Base-by-base conservation (phyloP, 2,797 vertebrate genomes). In the Typhlichthys subterraneus region DNA sequence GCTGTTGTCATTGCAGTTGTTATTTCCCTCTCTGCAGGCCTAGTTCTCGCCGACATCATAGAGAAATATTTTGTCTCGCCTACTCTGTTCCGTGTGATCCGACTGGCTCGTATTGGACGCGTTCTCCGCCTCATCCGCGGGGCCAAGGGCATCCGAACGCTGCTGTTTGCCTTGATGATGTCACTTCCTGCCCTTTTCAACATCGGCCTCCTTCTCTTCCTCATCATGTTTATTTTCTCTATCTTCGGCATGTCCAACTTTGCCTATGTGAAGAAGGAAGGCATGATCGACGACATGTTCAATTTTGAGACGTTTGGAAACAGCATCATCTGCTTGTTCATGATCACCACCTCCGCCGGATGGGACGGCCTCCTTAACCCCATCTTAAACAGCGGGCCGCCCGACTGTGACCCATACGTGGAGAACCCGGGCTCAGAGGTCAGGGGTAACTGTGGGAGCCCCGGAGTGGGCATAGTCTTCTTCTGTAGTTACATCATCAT, bases 201-300 rank as follows among this genome's bases (percentile, higher is more conserved):
- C 87, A 98, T 99, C 0, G 97, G 96, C 52, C 94, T 98, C 1
- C 92, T 99, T 1, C 95, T 98, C 46, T 98, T 98, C 87, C 90
- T 99, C 0, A 96, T 99, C 75, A 99, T 98, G 95, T 99, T 98
- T 65, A 97, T 98, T 67, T 99, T 95, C 85, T 97, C 96, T 56
- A 97, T 99, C 82, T 98, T 98, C 0, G 97, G 96, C 47, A 99
- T 99, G 97, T 96, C 95, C 17, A 98, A 98, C 87, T 98, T 99
- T 0, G 96, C 93, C 31, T 98, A 98, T 0, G 96, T 98, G 33
- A 96, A 94, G 84, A 96, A 96, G 63, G 96, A 94, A 57, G 89
- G 61, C 0, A 94, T 95, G 59, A 94, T 99, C 0, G 93, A 98
- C 0, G 97, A 99, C 83, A 96, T 98, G 70, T 97, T 97, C 81